Evolutionary conservation across 2,888 invertebrate species (phyloP), one percentile per base, ranked within the genome.

Genomic region (Oscheius onirici): DNA sequence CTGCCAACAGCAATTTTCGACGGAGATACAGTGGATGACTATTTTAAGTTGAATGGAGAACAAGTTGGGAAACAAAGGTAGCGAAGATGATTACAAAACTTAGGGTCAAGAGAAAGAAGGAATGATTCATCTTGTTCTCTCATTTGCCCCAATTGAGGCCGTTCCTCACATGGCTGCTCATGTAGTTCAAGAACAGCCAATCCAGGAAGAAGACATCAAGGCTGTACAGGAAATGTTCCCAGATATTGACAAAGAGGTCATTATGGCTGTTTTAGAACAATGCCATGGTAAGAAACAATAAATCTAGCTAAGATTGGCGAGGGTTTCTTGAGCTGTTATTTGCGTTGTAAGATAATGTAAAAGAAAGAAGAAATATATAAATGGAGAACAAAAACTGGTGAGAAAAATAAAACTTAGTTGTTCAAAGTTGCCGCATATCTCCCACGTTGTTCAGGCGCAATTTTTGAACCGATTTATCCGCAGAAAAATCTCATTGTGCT

Each of bases 141-240:
- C 93, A 86, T 94, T 89, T 74, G 80, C 84, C 68, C 83, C 83
- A 6, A 77, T 84, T 44, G 77, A 82, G 22, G 41, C 28, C 3
- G 44, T 11, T 17, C 54, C 22, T n/a, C 17, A 17, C 71, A 71
- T 73, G n/a, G n/a, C 49, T 13, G 20, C 44, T 15, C 46, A 5
- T 2, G 60, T 13, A 15, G 41, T 60, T 11, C 13, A 20, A 17
- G 66, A 66, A 17, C 72, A 74, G 5, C 73, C 78, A 22, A 79
- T 80, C 54, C 79, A 80, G 6, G 89, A 89, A 10, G 89, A 88
- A 49, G 90, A 90, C 73, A 82, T 90, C 41, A 86, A 88, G 69
- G 88, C 88, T 76, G 83, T 97, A 80, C 92, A 93, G 87, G 96
- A 96, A 89, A 96, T 97, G 95, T 97, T 97, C 90, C 96, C 97